Evolutionary conservation across 2,888 invertebrate genomes (phyloP).

Genomic region (Ellobium chinense): DNA sequence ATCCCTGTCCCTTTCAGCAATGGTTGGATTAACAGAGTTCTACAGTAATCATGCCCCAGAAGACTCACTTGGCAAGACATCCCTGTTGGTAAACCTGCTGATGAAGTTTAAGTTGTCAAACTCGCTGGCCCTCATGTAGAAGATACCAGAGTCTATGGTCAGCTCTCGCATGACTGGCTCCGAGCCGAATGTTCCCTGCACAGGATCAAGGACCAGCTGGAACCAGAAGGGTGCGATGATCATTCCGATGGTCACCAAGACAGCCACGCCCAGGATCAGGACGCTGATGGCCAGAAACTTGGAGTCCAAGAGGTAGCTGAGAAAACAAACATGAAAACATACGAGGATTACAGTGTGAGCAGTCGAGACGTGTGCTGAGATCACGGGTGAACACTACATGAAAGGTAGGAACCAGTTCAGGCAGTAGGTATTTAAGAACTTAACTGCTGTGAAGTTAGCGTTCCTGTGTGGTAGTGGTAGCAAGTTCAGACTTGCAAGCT

Average conservation of each 20-base stretch:
- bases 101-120: slow-evolving; percentile 54
- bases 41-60: too few species aligned
- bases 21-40: too few species aligned
- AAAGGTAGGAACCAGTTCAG: too few species aligned
- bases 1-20: too few species aligned
- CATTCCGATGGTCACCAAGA: slow-evolving; percentile 20
- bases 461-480: too few species aligned
- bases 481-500: too few species aligned
- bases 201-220: slow-evolving; percentile 35
- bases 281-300: slow-evolving; percentile 47
- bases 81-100: slow-evolving; percentile 53
- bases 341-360: too few species aligned
- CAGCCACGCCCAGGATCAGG: slow-evolving; percentile 41
- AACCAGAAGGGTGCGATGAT: slow-evolving; percentile 53
- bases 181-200: slow-evolving; percentile 54
- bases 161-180: slow-evolving; percentile 45
- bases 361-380: too few species aligned
- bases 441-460: too few species aligned
- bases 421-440: too few species aligned
- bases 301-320: slow-evolving; percentile 48
- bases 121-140: slow-evolving; percentile 46
- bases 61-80: slow-evolving; percentile 59
- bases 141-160: slow-evolving; percentile 56
- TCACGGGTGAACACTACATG: too few species aligned
- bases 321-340: not conserved